These are phyloP conservation scores for Callaeas wilsoni DNA, from an alignment of 2,113 vertebrate genomes.

Conservation along the genomic window DNA sequence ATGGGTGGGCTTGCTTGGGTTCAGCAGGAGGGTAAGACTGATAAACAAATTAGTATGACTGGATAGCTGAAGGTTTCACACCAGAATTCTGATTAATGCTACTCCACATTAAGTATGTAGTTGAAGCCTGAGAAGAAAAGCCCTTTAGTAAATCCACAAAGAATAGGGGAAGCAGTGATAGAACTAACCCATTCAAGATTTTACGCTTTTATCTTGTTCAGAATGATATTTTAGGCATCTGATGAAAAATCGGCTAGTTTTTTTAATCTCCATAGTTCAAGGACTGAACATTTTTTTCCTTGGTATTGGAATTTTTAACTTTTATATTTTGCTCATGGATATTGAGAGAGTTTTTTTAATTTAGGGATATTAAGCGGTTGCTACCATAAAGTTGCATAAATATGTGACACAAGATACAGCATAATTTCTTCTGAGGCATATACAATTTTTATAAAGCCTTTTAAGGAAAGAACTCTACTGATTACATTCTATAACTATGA, in stretches of 20 bases:
- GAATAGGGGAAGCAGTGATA: neutral
- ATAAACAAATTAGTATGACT: accelerated
- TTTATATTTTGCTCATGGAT: neutral
- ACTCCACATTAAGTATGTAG: neutral
- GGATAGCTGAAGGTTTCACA: neutral
- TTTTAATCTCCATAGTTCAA: neutral
- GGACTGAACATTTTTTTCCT: neutral
- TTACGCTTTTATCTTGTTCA: neutral
- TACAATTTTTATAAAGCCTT: neutral
- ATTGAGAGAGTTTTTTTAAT: neutral
- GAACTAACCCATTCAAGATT: neutral
- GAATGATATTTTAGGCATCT: neutral
- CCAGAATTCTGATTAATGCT: neutral
- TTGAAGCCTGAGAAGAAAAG: neutral
- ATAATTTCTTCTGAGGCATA: neutral
- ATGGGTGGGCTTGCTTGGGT: neutral
- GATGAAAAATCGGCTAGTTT: neutral
- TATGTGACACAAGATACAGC: neutral
- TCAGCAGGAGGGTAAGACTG: neutral
- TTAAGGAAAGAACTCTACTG: neutral
- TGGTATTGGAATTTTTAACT: neutral
- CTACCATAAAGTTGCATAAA: neutral
- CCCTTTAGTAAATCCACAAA: neutral
- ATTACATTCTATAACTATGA: neutral
- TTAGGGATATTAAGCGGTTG: neutral